Evolutionary conservation across 2,797 vertebrate species (phyloP), one percentile per base, ranked within the genome.

Genomic region (Eurystomus glaucurus): DNA sequence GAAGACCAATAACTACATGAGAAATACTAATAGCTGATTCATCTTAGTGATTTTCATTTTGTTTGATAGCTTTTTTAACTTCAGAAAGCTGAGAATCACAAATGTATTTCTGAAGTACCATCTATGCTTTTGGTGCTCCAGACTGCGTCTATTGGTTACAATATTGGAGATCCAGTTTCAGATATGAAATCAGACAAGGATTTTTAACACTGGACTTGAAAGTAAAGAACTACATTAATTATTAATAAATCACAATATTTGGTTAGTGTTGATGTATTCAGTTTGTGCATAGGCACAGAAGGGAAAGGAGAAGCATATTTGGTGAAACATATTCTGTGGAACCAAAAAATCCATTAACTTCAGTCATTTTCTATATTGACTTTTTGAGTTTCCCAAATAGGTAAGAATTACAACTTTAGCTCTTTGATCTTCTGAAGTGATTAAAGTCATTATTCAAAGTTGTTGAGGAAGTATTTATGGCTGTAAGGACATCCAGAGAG

Each of bases 371-470:
- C 6, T 29, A 10, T 57, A 10, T 52, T 37, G 14, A 76, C 14
- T 29, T 68, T 18, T 58, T 64, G 33, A 28, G 18, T 64, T 88
- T 84, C 45, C 22, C 37, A 90, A 64, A 68, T 12, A 86, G 9
- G 17, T 31, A 70, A 51, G 39, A 88, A 88, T 71, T 76, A 74
- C 19, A 83, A 17, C 85, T 83, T 92, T 80, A 83, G 18, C 51
- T 86, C n/a, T 72, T 86, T 81, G 68, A 86, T 86, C 35, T 71
- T 29, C 26, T 70, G 26, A 83, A 77, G 55, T 45, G 48, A 90
- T 75, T 92, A 84, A 92, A 80, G 57, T 64, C 26, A 74, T 88
- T 72, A 84, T 84, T 88, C 69, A 78, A 86, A 90, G 25, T 16
- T 86, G 48, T 41, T 41, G 21, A 46, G 29, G 22, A 92, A 74